Evolutionary conservation across 2,113 vertebrate species (phyloP), one percentile per base, ranked within the genome.

Genomic region (Nannospalax galili): DNA sequence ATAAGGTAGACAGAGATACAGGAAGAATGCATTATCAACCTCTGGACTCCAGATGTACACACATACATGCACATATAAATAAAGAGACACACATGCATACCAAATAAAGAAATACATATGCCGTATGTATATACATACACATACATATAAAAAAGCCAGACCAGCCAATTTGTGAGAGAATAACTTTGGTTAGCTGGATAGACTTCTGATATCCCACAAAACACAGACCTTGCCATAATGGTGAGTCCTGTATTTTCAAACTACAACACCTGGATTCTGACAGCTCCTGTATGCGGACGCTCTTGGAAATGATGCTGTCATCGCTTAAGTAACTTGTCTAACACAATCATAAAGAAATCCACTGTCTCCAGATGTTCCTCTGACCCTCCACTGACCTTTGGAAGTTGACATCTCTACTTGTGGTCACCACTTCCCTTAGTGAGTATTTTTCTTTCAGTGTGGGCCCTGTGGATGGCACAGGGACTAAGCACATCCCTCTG

Each of bases 151-250:
- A 22, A 62, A 3, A 62, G 16, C 2, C 2, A 37, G 84, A 58
- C 1, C 35, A 19, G 12, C 72, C n/a, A 48, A 5, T 6, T 7
- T 1, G 24, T 28, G 26, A 24, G n/a, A 8, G 0, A 2, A 48
- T 1, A 56, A 11, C 85, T 19, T 8, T 17, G 7, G n/a, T 32
- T 20, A 40, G 52, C 37, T 14, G 40, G 40, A 30, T 7, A 52
- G 48, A 52, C 48, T 11, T 52, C 48, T 11, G 48, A 52, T 52
- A 52, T 11, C 48, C 48, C 48, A 52, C 48, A 52, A 52, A 52
- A 52, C 48, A 11, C 11, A n/a, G 56, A 30, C 15, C 37, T 7
- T 0, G 11, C 56, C 86, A 62, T 19, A 8, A 8, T 8, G 5
- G 11, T 20, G 17, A 5, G 8, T 6, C 79, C 37, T 20, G n/a